Evolutionary conservation across 2,888 invertebrate species (phyloP).

Genomic region (Amorpha juglandis): DNA sequence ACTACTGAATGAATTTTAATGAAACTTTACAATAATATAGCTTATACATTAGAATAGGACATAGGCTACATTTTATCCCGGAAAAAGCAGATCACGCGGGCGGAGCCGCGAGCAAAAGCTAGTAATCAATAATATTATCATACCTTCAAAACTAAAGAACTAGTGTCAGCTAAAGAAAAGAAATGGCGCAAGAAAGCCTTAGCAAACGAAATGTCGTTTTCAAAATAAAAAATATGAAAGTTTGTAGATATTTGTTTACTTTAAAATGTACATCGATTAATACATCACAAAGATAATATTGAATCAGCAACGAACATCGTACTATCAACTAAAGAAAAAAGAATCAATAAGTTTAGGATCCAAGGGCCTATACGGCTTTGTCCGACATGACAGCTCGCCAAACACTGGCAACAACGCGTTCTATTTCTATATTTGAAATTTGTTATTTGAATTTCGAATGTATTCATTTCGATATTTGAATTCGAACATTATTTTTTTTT

Average conservation of each 20-base stretch:
- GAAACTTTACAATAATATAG: too few species aligned
- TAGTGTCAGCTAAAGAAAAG: too few species aligned
- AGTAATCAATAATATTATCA: too few species aligned
- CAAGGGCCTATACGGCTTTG: conserved; percentile 57
- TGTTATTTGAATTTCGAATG: conserved; percentile 63
- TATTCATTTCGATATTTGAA: conserved; percentile 57
- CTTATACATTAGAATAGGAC: too few species aligned
- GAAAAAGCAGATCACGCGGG: too few species aligned
- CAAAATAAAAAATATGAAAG: background rate
- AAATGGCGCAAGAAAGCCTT: background rate
- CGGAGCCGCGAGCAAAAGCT: too few species aligned
- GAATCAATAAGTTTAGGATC: conserved; percentile 49
- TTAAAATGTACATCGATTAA: conserved; percentile 18
- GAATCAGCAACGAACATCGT: conserved; percentile 1
- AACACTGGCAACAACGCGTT: conserved; percentile 52
- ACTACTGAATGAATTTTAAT: too few species aligned
- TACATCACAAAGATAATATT: conserved; percentile 20
- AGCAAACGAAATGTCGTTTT: background rate
- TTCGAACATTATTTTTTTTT: background rate
- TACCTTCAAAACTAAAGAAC: too few species aligned
- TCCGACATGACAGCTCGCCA: conserved; percentile 67
- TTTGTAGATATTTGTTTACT: background rate
- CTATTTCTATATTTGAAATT: conserved; percentile 58
- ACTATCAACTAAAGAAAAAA: conserved; percentile 2
- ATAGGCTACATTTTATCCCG: too few species aligned